A percentile compares a stretch with the other conserved stretches of the same genome.
Conservation (phyloP, 1,140 invertebrate species). For the Drosophila sp. region DNA sequence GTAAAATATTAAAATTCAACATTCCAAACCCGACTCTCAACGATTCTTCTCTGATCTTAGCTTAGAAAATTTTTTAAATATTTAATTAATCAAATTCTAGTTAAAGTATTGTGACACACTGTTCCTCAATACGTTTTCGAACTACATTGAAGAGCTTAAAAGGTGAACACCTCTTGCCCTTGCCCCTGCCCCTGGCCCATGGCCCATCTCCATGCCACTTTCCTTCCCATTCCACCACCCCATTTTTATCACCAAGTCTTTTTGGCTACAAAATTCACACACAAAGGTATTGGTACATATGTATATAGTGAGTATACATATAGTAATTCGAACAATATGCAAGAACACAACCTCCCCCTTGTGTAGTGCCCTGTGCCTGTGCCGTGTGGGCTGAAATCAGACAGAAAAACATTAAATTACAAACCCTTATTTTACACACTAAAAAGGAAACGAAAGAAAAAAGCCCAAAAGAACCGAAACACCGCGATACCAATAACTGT, state of each 20-base stretch:
- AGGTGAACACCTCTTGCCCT: constrained; percentile 61
- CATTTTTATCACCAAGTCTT: constrained; percentile 15
- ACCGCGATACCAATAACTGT: constrained; percentile 53
- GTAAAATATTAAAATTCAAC: no score
- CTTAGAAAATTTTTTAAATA: no score
- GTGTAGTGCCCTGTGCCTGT: background rate
- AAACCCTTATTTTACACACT: constrained; percentile 81
- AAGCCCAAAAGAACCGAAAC: constrained; percentile 53
- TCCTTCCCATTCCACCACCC: background rate
- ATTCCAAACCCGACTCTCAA: no score
- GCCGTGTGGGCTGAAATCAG: constrained; percentile 74
- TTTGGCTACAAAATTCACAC: constrained; percentile 54
- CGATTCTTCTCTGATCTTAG: background rate
- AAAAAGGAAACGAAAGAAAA: constrained; percentile 27
- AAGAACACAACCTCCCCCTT: constrained; percentile 32
- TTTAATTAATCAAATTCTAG: no score
- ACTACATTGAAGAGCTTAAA: constrained; percentile 54
- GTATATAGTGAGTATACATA: background rate
- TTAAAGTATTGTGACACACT: constrained; percentile 17
- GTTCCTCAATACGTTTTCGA: constrained; percentile 37
- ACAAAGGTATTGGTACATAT: background rate
- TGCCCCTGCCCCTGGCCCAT: background rate
- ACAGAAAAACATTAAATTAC: constrained; percentile 83
- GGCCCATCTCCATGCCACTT: background rate
- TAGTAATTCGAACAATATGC: constrained; percentile 82